Base-by-base conservation (phyloP, 2,113 vertebrate species). In the Leucosticte australis region DNA sequence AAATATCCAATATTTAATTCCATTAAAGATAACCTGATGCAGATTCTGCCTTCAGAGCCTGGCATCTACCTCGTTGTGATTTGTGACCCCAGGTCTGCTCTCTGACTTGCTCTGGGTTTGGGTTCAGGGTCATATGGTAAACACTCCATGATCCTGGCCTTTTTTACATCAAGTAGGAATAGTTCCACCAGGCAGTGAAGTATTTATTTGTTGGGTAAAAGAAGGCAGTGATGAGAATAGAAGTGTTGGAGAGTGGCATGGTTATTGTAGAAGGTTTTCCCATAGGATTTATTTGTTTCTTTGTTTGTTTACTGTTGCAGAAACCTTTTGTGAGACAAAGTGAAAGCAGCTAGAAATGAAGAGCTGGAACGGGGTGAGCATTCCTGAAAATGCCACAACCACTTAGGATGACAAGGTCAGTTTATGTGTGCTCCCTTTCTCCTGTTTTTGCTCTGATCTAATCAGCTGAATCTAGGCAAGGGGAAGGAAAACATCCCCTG, bases 331-430 rank as follows among this genome's bases (percentile, higher is more conserved):
- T 2, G 3, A 94, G 79, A 31, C 42, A 81, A 91, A 94, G 60
- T 1, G 3, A 95, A 95, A 88, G 52, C 83, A 57, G 44, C 79
- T 49, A 57, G 55, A 78, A 87, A 88, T 0, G 9, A 88, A 90
- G 76, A 90, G 50, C 21, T 3, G 30, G 93, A 87, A 28, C 0
- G 0, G 75, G 78, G 44, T 59, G 19, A 93, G 18, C 20, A 13
- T 71, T 93, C 75, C 75, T 86, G 68, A 71, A 92, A 95, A 94
- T 89, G 96, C 77, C 96, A 96, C 80, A 95, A 76, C 73, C 35
- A 62, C 41, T 95, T 93, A 96, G 17, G 52, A 89, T 96, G 92
- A 96, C 96, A 96, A 95, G 88, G 96, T 95, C 96, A 87, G 42
- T 69, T 27, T 71, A 2, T 47, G 50, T 35, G 41, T 78, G 69